Base-by-base conservation (phyloP, 2,113 vertebrate genomes). In the Mesitornis unicolor region DNA sequence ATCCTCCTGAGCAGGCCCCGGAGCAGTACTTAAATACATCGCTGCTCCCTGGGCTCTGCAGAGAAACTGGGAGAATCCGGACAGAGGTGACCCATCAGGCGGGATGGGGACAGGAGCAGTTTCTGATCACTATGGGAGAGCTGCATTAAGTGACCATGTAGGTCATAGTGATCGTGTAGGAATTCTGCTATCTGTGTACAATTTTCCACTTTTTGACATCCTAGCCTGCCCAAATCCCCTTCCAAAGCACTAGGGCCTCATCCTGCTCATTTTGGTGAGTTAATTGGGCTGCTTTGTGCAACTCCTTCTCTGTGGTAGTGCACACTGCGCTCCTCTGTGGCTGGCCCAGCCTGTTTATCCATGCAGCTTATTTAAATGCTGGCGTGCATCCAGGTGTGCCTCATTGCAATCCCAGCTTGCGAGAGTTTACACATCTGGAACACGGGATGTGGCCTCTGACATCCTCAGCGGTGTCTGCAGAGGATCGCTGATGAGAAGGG, bases 361-460 rank as follows among this genome's bases (percentile, higher is more conserved):
- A 35, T 60, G 77, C 83, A 45, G 77, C 86, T 92, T 63, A 86
- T 95, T 89, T 53, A 84, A 95, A 91, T 81, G 80, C 91, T 96
- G 94, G 93, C 93, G 3, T 25, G 53, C 15, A 28, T 92, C 96
- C 96, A 95, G 89, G 84, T 92, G 84, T 51, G 77, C 56, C 76
- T 92, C 80, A 77, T 54, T 53, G 63, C 68, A 26, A 38, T 84
- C 84, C 86, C 90, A 90, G 95, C 84, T 84, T 89, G 85, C 74
- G 85, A 38, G 73, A 90, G 86, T 96, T 97, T 90, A 68, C 95
- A 96, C 93, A 95, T 93, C 94, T 97, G 95, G 93, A 93, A 50
- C 90, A 47, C 76, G 95, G 92, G 95, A 97, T 76, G 75, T 90
- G 95, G 94, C 96, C 96, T 93, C 87, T 93, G 95, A 93, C 95